A percentile compares a stretch with the other conserved stretches of the same genome.
phyloP scores from a whole-genome alignment of 2,113 vertebrate species.

The Leuciscus idus region DNA sequence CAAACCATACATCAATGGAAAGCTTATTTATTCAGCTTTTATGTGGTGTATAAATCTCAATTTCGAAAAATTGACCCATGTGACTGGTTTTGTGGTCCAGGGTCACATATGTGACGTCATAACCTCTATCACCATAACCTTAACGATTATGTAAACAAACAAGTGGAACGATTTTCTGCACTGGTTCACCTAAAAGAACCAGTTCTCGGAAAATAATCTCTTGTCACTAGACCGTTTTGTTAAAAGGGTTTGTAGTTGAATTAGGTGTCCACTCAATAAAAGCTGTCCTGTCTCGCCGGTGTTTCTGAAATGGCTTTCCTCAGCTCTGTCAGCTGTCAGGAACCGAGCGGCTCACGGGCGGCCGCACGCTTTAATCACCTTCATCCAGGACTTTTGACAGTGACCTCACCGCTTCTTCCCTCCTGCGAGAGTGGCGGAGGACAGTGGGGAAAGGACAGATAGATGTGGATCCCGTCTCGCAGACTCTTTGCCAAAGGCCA shows the following conservation, averaged over 20 bases:
- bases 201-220: too few species aligned
- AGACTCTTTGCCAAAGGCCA: slow-evolving; percentile 19
- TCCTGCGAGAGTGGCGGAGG: background rate
- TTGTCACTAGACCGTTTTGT: background rate
- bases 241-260: slow-evolving; percentile 1
- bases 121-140: too few species aligned
- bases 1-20: too few species aligned
- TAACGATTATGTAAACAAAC: too few species aligned
- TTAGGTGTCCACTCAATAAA: background rate
- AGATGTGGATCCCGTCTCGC: slow-evolving; percentile 1
- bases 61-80: too few species aligned
- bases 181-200: too few species aligned
- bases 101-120: too few species aligned
- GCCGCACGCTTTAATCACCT: background rate
- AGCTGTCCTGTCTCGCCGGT: background rate
- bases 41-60: too few species aligned
- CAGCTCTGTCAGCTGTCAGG: background rate
- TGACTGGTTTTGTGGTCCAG: too few species aligned
- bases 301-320: background rate
- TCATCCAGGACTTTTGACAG: background rate
- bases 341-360: background rate
- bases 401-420: background rate
- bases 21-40: too few species aligned
- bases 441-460: slow-evolving; percentile 1
- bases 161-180: too few species aligned